Evolutionary conservation across 2,113 vertebrate genomes (phyloP).

Genomic region (Elaphurus davidianus): DNA sequence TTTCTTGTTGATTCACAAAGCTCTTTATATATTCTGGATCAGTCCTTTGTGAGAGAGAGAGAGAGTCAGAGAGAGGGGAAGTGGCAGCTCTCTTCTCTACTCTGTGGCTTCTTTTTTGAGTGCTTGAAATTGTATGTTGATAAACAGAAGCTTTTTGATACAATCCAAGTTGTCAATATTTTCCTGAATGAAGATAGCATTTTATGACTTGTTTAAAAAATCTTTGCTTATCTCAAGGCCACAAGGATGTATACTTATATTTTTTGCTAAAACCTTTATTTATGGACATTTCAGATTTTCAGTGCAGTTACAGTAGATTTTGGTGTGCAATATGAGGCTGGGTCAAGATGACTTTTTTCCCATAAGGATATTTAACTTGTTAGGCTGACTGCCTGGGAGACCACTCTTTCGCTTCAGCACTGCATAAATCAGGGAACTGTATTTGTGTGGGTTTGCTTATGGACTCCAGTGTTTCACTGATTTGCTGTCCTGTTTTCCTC

Average conservation of each 20-base stretch:
- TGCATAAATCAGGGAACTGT: not conserved
- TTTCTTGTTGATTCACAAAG: not conserved
- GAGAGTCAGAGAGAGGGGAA: not conserved
- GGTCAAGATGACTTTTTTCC: not conserved
- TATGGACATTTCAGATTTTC: not conserved
- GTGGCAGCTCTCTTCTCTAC: not conserved
- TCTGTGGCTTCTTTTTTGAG: not conserved
- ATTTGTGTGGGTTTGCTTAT: not conserved
- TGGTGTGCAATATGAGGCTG: not conserved
- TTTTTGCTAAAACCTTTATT: not conserved
- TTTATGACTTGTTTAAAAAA: not conserved
- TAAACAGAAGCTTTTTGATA: not conserved
- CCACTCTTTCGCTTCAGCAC: not conserved
- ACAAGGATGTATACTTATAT: not conserved
- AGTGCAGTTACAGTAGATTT: not conserved
- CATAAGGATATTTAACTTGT: not conserved
- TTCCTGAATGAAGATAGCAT: not conserved
- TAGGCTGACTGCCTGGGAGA: not conserved
- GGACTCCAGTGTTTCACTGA: not conserved
- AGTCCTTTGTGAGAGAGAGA: not conserved
- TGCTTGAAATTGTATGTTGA: not conserved
- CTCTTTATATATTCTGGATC: not conserved
- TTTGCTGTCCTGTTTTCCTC: not conserved
- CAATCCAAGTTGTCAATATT: not conserved
- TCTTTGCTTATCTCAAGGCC: not conserved